Base-by-base conservation (phyloP, 2,888 invertebrate genomes). In the Agriopis leucophaearia region DNA sequence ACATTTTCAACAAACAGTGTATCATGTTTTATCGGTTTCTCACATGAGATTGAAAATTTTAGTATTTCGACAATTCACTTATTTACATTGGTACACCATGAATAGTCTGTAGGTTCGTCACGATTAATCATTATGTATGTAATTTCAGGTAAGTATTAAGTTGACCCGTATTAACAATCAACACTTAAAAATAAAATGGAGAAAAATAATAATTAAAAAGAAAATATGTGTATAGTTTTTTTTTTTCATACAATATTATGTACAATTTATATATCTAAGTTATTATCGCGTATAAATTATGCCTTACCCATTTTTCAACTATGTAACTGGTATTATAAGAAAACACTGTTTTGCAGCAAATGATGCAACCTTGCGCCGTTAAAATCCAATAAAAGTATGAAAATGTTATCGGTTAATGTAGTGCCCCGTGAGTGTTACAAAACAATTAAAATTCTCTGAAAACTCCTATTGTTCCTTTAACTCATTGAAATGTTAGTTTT, bases 1-100 rank as follows among this genome's bases (percentile, higher is more conserved):
- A 66, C 52, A 56, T 66, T 70, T 83, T 86, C 83, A 86, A 85
- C 83, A 88, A 87, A 85, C 85, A 79, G 58, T 61, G 44, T 8
- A 57, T 40, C 36, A 45, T 51, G 38, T 52, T 42, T 42, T 48
- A 8, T 12, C 38, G 54, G 40, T 60, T 61, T 42, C 52, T 57
- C 42, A 35, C 47, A 35, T 44, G 27, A 50, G 7, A 18, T 16
- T 42, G 36, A 44, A 57, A 57, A 16, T 8, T 42, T 8, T 40
- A 42, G 13, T 42, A 40, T 12, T 40, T 51, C 4, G 4, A 8
- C 16, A 8, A 0, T 44, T 44, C 44, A 44, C 4, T 38, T 54
- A 8, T 38, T 15, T 35, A 52, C 7, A n/a, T 38, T 15, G 0
- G 15, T 15, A 38, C 15, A 15, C 8, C 47, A 4, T 48, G 18